phyloP scores from a whole-genome alignment of 1,140 invertebrate species.

The Mylabris phalerata region DNA sequence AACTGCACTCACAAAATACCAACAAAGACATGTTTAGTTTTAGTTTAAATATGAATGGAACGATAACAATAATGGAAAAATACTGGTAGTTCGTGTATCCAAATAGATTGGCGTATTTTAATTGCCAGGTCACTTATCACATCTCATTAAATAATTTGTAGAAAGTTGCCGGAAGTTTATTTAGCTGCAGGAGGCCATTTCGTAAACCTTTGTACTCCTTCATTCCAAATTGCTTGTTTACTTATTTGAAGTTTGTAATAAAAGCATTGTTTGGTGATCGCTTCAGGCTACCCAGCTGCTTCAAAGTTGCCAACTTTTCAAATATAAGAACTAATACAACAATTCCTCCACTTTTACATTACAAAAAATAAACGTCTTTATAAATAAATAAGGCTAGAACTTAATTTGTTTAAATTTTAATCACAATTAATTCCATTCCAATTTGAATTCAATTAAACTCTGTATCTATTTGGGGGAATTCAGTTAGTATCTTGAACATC shows the following conservation, averaged over 20 bases:
- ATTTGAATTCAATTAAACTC: too few relatives aligned
- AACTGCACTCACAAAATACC: too few relatives aligned
- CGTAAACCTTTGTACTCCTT: slow-evolving; percentile 11
- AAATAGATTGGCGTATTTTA: neutral
- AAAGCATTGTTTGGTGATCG: slow-evolving; percentile 15
- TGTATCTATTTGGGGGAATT: too few relatives aligned
- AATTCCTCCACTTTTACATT: too few relatives aligned
- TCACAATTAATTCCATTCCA: too few relatives aligned
- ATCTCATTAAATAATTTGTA: slow-evolving; percentile 14
- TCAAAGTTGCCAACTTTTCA: slow-evolving; percentile 13
- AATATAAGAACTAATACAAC: slow-evolving; percentile 12
- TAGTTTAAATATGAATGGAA: too few relatives aligned
- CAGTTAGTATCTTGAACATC: too few relatives aligned
- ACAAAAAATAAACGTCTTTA: too few relatives aligned
- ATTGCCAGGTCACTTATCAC: slow-evolving; percentile 14
- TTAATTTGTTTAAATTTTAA: too few relatives aligned
- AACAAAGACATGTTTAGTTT: too few relatives aligned
- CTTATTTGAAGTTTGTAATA: slow-evolving; percentile 15
- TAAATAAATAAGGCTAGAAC: too few relatives aligned
- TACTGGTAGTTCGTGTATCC: neutral
- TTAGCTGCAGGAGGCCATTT: slow-evolving; percentile 13
- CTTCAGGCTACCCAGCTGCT: slow-evolving; percentile 3
- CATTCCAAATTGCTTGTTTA: slow-evolving; percentile 15
- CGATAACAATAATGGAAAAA: too few relatives aligned
- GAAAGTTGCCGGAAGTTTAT: slow-evolving; percentile 9